phyloP scores from a whole-genome alignment of 2,113 vertebrate genomes.

The Aegithalos caudatus region DNA sequence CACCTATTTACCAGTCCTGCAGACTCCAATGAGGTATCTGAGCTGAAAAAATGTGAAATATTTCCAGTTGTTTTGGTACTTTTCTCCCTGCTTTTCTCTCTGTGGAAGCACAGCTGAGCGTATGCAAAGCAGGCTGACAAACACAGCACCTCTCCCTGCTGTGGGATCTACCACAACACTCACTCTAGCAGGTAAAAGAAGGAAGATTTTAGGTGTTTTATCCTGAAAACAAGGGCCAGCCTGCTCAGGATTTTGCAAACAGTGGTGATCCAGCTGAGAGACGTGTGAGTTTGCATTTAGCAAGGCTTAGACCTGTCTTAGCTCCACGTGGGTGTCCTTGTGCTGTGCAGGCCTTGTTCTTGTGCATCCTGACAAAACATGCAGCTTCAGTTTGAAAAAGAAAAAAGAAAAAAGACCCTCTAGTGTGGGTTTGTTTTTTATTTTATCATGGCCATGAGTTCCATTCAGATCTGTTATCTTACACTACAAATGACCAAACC shows the following conservation, averaged over 20 bases:
- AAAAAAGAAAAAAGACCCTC: background rate
- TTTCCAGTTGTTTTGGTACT: background rate
- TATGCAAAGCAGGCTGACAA: background rate
- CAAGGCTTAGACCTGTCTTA: background rate
- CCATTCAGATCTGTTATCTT: background rate
- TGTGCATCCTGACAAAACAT: background rate
- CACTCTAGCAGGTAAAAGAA: background rate
- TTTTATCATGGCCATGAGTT: background rate
- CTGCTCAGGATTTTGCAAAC: background rate
- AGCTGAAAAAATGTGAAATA: background rate
- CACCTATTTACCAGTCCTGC: background rate
- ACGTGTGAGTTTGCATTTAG: background rate
- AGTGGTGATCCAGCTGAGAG: background rate
- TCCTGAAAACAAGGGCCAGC: background rate
- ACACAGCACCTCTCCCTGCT: background rate
- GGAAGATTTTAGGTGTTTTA: background rate
- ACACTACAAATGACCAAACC: background rate
- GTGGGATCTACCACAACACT: background rate
- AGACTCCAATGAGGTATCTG: background rate
- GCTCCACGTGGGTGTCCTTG: background rate
- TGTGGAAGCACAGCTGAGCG: background rate
- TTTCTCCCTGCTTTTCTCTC: background rate
- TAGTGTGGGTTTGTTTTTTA: background rate
- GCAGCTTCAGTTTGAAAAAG: background rate
- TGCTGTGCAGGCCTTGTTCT: accelerated